Base-by-base conservation (phyloP, 1,140 invertebrate genomes). In the Zaprionus kolodkinae region DNA sequence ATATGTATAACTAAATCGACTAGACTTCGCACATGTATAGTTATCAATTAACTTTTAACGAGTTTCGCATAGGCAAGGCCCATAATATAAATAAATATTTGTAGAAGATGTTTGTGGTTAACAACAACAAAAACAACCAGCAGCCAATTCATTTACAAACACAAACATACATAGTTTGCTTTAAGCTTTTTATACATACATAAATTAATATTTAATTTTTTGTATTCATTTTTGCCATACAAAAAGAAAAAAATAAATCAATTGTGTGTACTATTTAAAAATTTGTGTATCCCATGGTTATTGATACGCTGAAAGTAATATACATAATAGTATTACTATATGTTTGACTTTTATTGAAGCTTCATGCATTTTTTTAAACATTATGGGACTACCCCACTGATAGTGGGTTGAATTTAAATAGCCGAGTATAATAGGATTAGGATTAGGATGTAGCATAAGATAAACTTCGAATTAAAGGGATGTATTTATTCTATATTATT, bases 111-210 rank as follows among this genome's bases (percentile, higher is more conserved):
- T 40, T 63, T 75, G 54, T 30, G 54, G 15, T 54, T 48, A 59
- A 62, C 43, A 64, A 5, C 40, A 43, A 43, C 40, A 43, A 78
- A 43, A 56, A 59, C 50, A 73, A 70, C 43, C 64, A 81, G 78
- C 81, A 88, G 72, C 78, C 66, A 81, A 79, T 89, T 84, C 83
- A 84, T 63, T 78, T 88, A 68, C 82, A 86, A 77, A 72, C 82
- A 86, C 79, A 72, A 63, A 79, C 64, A 79, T 59, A 76, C 69
- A 79, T 79, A 87, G 79, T 88, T 88, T 88, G 85, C 86, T 88
- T 81, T 89, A 89, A 88, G 85, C 85, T 88, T 88, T 88, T 88
- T 88, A 88, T 88, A 88, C 77, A 87, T 89, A 86, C 75, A 78
- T 71, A 73, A 80, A 82, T 85, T 85, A 88, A 88, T 85, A 88